A percentile compares a stretch with the other conserved stretches of the same genome.
These are phyloP conservation scores for Coregonus clupeaformis DNA, from an alignment of 2,113 vertebrate genomes.

Conservation along the genomic window DNA sequence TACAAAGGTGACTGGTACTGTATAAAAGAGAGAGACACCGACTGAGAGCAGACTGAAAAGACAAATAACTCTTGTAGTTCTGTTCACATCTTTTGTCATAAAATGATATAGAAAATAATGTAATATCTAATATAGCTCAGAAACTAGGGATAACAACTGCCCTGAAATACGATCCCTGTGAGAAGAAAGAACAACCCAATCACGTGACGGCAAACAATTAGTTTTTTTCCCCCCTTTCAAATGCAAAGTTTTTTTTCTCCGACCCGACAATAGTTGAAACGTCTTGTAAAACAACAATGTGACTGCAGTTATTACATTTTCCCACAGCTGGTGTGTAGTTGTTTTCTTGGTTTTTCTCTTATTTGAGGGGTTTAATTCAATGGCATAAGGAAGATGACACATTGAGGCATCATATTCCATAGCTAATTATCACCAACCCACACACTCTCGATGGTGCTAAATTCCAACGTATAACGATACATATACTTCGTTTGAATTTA, in stretches of 20 bases:
- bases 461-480: neutral
- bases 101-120: neutral
- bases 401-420: conserved; percentile 7
- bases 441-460: conserved; percentile 11
- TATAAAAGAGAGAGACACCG: neutral
- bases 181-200: neutral
- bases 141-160: neutral
- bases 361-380: conserved; percentile 18
- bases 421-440: conserved; percentile 40
- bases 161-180: neutral
- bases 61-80: neutral
- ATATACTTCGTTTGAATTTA: neutral
- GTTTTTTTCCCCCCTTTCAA: no score
- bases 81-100: neutral
- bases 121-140: no score
- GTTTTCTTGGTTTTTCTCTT: conserved; percentile 6
- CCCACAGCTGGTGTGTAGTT: neutral
- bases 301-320: neutral
- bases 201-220: neutral
- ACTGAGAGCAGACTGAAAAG: neutral
- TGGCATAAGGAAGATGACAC: conserved; percentile 23
- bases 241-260: neutral
- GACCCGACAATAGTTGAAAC: no score
- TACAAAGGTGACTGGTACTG: conserved; percentile 11
- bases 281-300: neutral